Base-by-base conservation (phyloP, 2,797 vertebrate genomes). In the Gymnopithys bicolor region DNA sequence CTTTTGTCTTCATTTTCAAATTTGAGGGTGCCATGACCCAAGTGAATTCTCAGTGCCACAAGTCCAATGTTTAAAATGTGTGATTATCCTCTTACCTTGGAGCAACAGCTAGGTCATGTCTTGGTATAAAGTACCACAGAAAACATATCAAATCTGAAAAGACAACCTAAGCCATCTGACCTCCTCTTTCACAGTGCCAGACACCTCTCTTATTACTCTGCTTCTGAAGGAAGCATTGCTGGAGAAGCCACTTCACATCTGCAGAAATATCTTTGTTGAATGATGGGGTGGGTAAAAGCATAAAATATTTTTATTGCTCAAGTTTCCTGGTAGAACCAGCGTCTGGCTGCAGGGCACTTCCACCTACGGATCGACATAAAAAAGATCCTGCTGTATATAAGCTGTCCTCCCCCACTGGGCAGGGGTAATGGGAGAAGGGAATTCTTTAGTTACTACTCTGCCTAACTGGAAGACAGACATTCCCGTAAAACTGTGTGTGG, bases 401-500 rank as follows among this genome's bases (percentile, higher is more conserved):
- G 87, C 91, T 96, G 94, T 97, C 96, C 96, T 95, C 96, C 95
- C 89, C 96, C 95, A 95, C 89, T 52, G 87, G 94, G 94, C 89
- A 96, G 94, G 90, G 96, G 91, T 92, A 94, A 96, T 43, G 76
- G 95, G 63, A 95, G 70, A 93, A 43, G 87, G 94, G 92, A 95
- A 95, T 93, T 97, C 91, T 96, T 93, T 94, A 88, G 89, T 92
- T 92, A 94, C 95, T 80, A 71, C 66, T 75, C 75, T 92, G 91
- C 83, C 89, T 95, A 70, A 66, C 90, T 97, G 89, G 87, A 93
- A 90, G 94, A 94, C 84, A 96, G 95, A 93, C 89, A 74, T 94
- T 87, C 90, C 84, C 33, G 74, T 93, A 93, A 95, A 97, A 87
- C 90, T 64, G 63, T 96, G 94, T 95, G 97, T 97, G 96, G 96